Percentiles rank a stretch among this genome's conserved stretches.
Evolutionary conservation across 2,888 invertebrate genomes (phyloP).

Genomic region (Tiphia femorata): DNA sequence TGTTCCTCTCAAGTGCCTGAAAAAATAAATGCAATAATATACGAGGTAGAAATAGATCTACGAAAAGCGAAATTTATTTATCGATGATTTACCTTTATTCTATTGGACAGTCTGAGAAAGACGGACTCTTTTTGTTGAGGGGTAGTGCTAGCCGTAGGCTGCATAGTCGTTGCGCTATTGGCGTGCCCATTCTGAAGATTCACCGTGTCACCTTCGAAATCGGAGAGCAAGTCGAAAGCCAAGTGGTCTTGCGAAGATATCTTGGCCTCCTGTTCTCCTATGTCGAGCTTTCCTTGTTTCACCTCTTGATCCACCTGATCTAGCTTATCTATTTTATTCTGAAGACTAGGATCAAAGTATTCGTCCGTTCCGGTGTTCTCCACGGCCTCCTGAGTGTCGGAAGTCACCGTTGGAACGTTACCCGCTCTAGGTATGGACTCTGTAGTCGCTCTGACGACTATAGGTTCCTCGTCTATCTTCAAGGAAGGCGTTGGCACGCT

Average conservation of each 20-base stretch:
- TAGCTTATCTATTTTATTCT: constrained; percentile 19
- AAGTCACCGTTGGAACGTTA: constrained; percentile 3
- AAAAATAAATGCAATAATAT: constrained; percentile 4
- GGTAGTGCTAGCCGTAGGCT: constrained; percentile 60
- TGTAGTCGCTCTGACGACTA: constrained; percentile 21
- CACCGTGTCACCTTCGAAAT: constrained; percentile 57
- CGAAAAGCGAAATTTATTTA: neutral
- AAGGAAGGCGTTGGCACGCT: constrained; percentile 34
- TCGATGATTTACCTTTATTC: constrained; percentile 82
- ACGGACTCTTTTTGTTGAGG: constrained; percentile 89
- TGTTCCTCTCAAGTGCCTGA: constrained; percentile 93
- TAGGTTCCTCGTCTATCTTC: constrained; percentile 41
- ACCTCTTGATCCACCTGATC: constrained; percentile 8
- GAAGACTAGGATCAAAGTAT: constrained; percentile 20
- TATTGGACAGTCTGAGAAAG: constrained; percentile 94
- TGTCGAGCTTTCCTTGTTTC: constrained; percentile 28
- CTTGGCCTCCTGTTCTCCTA: constrained; percentile 50
- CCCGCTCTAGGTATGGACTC: constrained; percentile 36
- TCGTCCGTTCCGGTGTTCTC: neutral
- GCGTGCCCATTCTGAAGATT: constrained; percentile 60
- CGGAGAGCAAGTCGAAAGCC: constrained; percentile 61
- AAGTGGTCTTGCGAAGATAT: constrained; percentile 57
- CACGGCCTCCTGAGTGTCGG: constrained; percentile 23
- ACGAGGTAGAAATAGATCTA: neutral
- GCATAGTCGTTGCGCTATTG: constrained; percentile 60